Evolutionary conservation across 2,888 invertebrate species (phyloP).

Genomic region (Enoplolaimus lenunculus): DNA sequence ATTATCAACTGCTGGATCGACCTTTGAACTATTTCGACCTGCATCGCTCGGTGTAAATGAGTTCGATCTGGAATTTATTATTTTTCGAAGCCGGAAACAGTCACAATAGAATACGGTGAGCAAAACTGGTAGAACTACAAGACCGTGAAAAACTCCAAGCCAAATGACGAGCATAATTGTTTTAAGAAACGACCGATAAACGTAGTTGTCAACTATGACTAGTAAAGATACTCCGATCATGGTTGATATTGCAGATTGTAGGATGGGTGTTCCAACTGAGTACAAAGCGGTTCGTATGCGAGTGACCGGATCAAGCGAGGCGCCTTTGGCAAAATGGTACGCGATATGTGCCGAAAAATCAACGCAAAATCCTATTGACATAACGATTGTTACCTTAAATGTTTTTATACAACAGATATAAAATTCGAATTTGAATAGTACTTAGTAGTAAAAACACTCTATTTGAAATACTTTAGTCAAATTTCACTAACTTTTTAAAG

Average conservation of each 20-base stretch:
- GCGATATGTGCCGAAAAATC: conserved; percentile 90
- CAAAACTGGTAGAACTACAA: conserved; percentile 63
- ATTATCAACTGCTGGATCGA: too few species aligned
- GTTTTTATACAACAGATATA: too few species aligned
- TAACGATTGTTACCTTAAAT: conserved; percentile 10
- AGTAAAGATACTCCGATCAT: conserved; percentile 74
- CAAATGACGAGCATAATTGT: conserved; percentile 86
- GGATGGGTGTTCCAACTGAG: conserved; percentile 72
- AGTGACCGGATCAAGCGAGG: conserved; percentile 51
- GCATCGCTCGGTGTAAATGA: too few species aligned
- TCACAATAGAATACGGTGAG: conserved; percentile 31
- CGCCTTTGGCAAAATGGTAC: conserved; percentile 47
- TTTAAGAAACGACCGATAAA: conserved; percentile 73
- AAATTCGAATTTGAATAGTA: too few species aligned
- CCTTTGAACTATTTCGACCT: too few species aligned
- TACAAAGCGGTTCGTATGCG: conserved; percentile 70
- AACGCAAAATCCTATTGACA: conserved; percentile 46
- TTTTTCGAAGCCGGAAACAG: background rate
- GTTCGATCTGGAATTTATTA: too few species aligned
- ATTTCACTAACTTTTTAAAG: too few species aligned
- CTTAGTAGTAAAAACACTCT: too few species aligned
- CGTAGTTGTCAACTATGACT: conserved; percentile 74
- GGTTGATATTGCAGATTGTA: conserved; percentile 78
- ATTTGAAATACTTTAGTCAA: too few species aligned
- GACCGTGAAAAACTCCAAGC: conserved; percentile 81